phyloP scores from a whole-genome alignment of 2,797 vertebrate species.

The Diplodus sargus region DNA sequence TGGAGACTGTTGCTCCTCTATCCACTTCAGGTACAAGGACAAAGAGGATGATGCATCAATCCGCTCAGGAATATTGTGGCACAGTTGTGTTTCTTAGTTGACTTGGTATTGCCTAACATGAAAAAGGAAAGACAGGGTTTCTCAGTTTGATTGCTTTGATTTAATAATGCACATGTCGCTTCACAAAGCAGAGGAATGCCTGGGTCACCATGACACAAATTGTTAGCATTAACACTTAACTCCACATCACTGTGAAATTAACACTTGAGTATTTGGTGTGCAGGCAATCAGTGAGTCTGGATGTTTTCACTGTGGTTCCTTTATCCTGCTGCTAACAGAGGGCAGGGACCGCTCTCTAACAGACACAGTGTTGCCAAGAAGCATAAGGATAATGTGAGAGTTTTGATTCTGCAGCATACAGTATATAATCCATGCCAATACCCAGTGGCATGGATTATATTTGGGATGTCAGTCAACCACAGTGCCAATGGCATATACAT shows the following conservation, averaged over 20 bases:
- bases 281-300: conserved; percentile 14
- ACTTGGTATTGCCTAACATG: conserved; percentile 8
- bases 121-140: not conserved
- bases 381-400: not conserved
- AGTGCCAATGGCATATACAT: not conserved
- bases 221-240: not conserved
- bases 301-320: not conserved
- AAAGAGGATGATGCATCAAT: conserved; percentile 58
- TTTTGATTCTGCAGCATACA: conserved; percentile 2
- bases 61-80: conserved; percentile 32
- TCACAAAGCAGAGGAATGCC: not conserved
- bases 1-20: conserved; percentile 66
- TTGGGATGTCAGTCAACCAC: not conserved
- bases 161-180: not conserved
- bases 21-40: conserved; percentile 65
- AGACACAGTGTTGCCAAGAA: not conserved
- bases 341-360: not conserved
- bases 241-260: not conserved
- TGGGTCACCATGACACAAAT: not conserved
- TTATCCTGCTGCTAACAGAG: not conserved
- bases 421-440: not conserved
- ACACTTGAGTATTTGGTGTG: conserved; percentile 3
- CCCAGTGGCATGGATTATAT: not conserved
- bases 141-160: conserved; percentile 4
- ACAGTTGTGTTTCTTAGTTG: conserved; percentile 1